Evolutionary conservation across 2,888 invertebrate genomes (phyloP), one percentile per base, ranked within the genome.

Genomic region (Aphidoletes aphidimyza): DNA sequence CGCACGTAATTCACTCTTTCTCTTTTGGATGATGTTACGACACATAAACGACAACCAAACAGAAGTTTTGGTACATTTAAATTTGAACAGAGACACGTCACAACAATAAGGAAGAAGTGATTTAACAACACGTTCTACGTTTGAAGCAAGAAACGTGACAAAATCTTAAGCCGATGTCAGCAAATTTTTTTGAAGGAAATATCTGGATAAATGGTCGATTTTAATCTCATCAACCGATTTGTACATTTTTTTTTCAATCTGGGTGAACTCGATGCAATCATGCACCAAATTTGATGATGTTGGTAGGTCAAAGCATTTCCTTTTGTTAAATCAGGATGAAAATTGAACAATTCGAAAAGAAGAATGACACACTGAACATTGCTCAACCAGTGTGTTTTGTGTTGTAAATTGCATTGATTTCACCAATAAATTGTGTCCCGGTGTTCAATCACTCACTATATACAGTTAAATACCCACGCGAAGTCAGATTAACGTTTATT

Each of bases 291-390:
- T n/a, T n/a, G n/a, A n/a, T n/a, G n/a, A n/a, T n/a, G 54, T 26
- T 22, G 69, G 69, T 69, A 69, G 69, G 69, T 69, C 69, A 69
- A 54, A 54, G 54, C 34, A 69, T 30, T 69, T 69, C 34, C 26
- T n/a, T 54, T 26, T 54, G 22, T 54, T 26, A 34, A 69, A 5
- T 69, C 3, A 69, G 69, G 69, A 69, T 54, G 14, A 30, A 69
- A 30, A 5, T 9, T 30, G 30, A 9, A 14, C 69, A 14, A n/a
- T n/a, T n/a, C n/a, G n/a, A n/a, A n/a, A n/a, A n/a, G n/a, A n/a
- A n/a, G 14, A 69, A 30, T 30, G 14, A 54, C 22, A 9, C 69
- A 1, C 3, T 69, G 69, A 30, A 34, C 42, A 42, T 69, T 69
- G n/a, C 69, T 69, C 30, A 69, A 69, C n/a, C n/a, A n/a, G n/a